Evolutionary conservation across 2,113 vertebrate species (phyloP).

Genomic region (Cromileptes altivelis): DNA sequence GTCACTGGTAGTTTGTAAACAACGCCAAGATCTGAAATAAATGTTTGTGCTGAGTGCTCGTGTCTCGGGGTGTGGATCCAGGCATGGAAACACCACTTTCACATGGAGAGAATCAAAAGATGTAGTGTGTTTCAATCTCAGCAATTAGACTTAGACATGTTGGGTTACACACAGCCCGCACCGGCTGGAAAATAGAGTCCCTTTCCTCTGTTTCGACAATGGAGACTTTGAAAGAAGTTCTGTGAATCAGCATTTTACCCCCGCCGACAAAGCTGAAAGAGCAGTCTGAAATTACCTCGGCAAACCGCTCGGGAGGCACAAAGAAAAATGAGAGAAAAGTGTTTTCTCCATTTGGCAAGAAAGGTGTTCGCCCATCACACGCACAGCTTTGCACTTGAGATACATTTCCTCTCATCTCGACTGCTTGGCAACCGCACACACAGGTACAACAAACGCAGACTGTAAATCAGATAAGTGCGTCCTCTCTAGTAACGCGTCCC

Average conservation of each 20-base stretch:
- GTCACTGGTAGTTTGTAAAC: slow-evolving; percentile 77
- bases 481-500: neutral
- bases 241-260: slow-evolving; percentile 60
- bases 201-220: slow-evolving; percentile 54
- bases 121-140: slow-evolving; percentile 60
- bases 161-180: slow-evolving; percentile 45
- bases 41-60: slow-evolving; percentile 58
- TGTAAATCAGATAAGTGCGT: slow-evolving; percentile 2
- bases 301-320: slow-evolving; percentile 32
- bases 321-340: slow-evolving; percentile 39
- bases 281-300: slow-evolving; percentile 44
- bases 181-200: slow-evolving; percentile 64
- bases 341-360: slow-evolving; percentile 71
- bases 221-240: slow-evolving; percentile 68
- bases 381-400: slow-evolving; percentile 6
- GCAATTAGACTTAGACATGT: slow-evolving; percentile 58
- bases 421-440: neutral
- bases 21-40: slow-evolving; percentile 62
- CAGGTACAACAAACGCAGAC: slow-evolving; percentile 24
- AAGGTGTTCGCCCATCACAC: slow-evolving; percentile 26
- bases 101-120: slow-evolving; percentile 65
- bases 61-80: slow-evolving; percentile 51
- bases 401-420: slow-evolving; percentile 28
- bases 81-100: slow-evolving; percentile 55
- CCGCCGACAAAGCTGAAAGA: slow-evolving; percentile 40